Evolutionary conservation across 2,888 invertebrate genomes (phyloP).

Genomic region (Chloroclysta siterata): DNA sequence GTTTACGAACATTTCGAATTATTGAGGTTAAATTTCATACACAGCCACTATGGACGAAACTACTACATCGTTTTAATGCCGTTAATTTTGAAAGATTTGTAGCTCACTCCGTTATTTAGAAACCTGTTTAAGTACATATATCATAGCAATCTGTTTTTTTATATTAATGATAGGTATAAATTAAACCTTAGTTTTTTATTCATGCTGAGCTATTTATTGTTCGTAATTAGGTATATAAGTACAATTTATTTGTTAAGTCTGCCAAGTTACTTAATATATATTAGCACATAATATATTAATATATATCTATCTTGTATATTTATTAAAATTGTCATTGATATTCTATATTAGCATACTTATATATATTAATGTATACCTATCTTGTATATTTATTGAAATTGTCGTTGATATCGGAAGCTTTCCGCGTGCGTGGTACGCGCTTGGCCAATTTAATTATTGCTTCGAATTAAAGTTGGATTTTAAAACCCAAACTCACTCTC

Average conservation of each 20-base stretch:
- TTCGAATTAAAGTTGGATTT: background rate
- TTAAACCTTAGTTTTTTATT: background rate
- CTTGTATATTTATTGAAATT: no score
- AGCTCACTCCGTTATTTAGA: background rate
- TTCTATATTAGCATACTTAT: no score
- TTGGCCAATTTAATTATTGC: background rate
- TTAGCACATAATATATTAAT: no score
- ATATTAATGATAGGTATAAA: background rate
- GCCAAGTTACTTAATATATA: no score
- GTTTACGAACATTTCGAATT: background rate
- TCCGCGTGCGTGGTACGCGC: no score
- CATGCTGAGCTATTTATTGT: no score
- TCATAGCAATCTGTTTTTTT: background rate
- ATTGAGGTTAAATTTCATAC: background rate
- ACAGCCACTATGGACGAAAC: background rate
- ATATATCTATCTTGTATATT: no score
- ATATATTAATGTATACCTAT: no score
- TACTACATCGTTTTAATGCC: background rate
- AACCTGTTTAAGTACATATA: background rate
- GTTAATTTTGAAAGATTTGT: background rate
- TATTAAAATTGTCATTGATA: no score
- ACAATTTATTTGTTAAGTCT: no score
- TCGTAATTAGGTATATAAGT: no score
- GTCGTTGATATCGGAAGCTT: no score
- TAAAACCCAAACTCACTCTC: background rate